Percentiles rank a stretch among this genome's conserved stretches.
These are phyloP conservation scores for Xestia rhomboidea DNA, from an alignment of 2,888 invertebrate species.

Conservation along the genomic window DNA sequence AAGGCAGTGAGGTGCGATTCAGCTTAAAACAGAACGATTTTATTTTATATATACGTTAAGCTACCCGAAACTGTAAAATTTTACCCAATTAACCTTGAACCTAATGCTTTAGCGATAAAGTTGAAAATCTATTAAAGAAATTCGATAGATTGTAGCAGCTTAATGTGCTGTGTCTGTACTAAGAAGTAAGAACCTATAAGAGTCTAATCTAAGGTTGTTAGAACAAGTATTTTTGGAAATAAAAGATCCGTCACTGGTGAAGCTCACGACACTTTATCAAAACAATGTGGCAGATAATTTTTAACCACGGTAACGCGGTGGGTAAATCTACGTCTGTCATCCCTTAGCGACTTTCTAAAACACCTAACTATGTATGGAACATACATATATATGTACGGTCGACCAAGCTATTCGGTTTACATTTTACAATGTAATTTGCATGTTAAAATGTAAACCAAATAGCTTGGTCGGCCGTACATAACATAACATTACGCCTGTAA, in stretches of 20 bases:
- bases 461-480: too few species aligned
- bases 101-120: too few species aligned
- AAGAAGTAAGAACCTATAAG: too few species aligned
- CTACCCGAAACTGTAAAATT: too few species aligned
- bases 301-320: neutral
- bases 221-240: neutral
- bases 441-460: too few species aligned
- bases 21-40: slow-evolving; percentile 7
- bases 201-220: neutral
- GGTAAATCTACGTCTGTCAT: neutral
- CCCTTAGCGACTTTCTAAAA: neutral
- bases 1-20: neutral
- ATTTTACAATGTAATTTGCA: too few species aligned
- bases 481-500: neutral
- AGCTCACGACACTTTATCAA: neutral
- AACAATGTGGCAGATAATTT: neutral
- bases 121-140: too few species aligned
- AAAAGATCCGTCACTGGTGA: neutral
- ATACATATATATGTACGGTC: neutral
- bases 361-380: neutral
- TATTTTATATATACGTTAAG: neutral
- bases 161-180: too few species aligned
- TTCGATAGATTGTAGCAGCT: too few species aligned
- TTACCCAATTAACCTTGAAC: too few species aligned
- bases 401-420: too few species aligned